phyloP scores from a whole-genome alignment of 2,113 vertebrate species.

The Orthonyx spaldingii region DNA sequence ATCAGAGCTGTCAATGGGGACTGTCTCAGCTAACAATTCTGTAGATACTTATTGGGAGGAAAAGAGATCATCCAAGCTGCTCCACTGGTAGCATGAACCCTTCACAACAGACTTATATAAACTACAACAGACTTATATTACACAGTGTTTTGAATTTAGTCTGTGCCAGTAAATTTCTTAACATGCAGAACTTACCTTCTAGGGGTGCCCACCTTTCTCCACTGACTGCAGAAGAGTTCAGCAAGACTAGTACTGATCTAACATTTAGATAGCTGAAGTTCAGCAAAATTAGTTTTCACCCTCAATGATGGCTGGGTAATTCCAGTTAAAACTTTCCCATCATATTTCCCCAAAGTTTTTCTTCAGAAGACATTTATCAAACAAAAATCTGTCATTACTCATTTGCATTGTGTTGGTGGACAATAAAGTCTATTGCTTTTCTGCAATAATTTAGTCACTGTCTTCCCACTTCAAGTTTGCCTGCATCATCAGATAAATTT shows the following conservation, averaged over 20 bases:
- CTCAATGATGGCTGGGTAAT: not conserved
- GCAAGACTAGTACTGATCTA: not conserved
- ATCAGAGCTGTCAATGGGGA: not conserved
- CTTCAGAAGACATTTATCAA: not conserved
- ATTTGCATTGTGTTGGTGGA: not conserved
- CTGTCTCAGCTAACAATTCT: not conserved
- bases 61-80: accelerated
- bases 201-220: not conserved
- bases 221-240: not conserved
- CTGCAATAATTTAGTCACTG: not conserved
- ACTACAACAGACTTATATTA: not conserved
- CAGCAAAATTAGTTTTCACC: not conserved
- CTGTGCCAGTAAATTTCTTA: not conserved
- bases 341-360: not conserved
- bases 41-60: not conserved
- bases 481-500: not conserved
- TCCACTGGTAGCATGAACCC: not conserved
- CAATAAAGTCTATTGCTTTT: not conserved
- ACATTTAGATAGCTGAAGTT: not conserved
- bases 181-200: not conserved
- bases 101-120: not conserved
- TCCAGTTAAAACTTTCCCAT: not conserved
- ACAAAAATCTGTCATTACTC: not conserved
- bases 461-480: not conserved
- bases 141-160: not conserved